Evolutionary conservation across 1,140 invertebrate genomes (phyloP).

Genomic region (Heliconius melpomene): DNA sequence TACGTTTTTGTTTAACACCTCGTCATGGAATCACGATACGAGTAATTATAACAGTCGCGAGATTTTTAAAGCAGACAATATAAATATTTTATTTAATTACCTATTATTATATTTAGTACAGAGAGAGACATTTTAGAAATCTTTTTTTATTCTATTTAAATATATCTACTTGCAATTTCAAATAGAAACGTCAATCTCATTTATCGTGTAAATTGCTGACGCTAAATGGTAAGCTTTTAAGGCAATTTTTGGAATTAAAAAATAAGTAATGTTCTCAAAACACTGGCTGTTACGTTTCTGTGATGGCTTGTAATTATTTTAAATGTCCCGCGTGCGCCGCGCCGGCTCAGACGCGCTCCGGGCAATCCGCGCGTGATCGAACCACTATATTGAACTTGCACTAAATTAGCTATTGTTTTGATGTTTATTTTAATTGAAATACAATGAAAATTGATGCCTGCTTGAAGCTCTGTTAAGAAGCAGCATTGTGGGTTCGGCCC

Average conservation of each 20-base stretch:
- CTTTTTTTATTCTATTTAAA: background rate
- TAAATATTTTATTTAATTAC: background rate
- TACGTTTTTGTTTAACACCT: constrained; percentile 71
- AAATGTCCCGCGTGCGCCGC: constrained; percentile 76
- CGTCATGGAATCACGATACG: constrained; percentile 33
- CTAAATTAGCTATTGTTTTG: constrained; percentile 40
- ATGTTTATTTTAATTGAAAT: constrained; percentile 42
- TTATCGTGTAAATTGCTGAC: constrained; percentile 41
- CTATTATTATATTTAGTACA: background rate
- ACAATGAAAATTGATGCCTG: too few species aligned
- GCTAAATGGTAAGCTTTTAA: constrained; percentile 71
- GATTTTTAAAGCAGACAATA: background rate
- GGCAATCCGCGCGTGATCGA: constrained; percentile 66
- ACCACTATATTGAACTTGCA: constrained; percentile 69
- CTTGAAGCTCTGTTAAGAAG: too few species aligned
- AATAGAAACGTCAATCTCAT: background rate
- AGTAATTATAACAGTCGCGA: constrained; percentile 24
- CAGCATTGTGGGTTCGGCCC: too few species aligned
- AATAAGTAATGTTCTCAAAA: constrained; percentile 81
- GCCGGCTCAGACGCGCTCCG: constrained; percentile 54
- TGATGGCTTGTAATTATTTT: constrained; percentile 81
- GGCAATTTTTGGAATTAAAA: constrained; percentile 77
- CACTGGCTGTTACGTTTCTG: constrained; percentile 77
- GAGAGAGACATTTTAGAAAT: background rate
- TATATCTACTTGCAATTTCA: background rate